Base-by-base conservation (phyloP, 2,888 invertebrate species). In the Pedicia rivosa region DNA sequence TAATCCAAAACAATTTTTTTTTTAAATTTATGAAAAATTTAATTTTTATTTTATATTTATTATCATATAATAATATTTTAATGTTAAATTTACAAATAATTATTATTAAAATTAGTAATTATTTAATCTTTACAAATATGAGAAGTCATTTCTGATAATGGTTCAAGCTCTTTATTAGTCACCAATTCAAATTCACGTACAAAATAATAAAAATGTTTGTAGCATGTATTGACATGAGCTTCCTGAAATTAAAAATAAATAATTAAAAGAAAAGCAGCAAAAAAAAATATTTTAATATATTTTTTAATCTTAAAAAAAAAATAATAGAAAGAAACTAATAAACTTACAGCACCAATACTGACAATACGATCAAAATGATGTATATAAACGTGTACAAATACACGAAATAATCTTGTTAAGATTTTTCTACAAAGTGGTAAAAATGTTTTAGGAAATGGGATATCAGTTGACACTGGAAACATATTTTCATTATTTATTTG, bases 191-290 rank as follows among this genome's bases (percentile, higher is more conserved):
- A 86, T 58, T 91, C 87, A 32, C 74, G 76, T 14, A 90, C 80
- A 59, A 92, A 91, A 55, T 84, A 91, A 57, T 84, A 90, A 58
- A 88, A 91, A 58, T 91, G 90, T 55, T 91, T 91, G 65, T 90
- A 91, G 55, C 90, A 90, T 2, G 88, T 87, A 58, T 91, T 91
- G 0, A 88, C 84, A 53, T 91, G 90, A 13, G 90, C 86, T 58
- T 91, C 88, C 57, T 55, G 41, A 13, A 45, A 41, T 22, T 46
- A 39, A 16, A 44, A 35, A 42, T 39, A 19, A 35, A 31, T 30
- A 34, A 19, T 16, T 26, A 28, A 10, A 38, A 36, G 30, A 15
- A 27, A 32, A n/a, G 36, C n/a, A 33, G 14, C 41, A 38, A 38
- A 27, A 33, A 36, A 25, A 10, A n/a, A 13, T 9, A 22, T 29